phyloP scores from a whole-genome alignment of 1,140 invertebrate species.

The Tenebrio molitor region DNA sequence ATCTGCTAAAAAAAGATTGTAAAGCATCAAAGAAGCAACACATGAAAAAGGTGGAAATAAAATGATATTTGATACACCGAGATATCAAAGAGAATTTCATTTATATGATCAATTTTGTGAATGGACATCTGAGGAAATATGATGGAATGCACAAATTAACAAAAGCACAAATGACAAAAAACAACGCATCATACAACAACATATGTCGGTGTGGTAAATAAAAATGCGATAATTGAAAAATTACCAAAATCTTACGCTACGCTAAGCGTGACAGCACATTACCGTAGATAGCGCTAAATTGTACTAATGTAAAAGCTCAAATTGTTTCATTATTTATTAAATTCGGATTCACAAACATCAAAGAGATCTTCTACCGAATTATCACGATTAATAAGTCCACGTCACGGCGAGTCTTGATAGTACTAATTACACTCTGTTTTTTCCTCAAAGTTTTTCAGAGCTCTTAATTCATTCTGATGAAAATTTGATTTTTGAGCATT shows the following conservation, averaged over 20 bases:
- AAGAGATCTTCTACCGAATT: background rate
- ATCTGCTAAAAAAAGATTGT: conserved; percentile 5
- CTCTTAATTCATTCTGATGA: background rate
- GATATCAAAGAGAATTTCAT: conserved; percentile 4
- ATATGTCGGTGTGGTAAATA: too few species aligned
- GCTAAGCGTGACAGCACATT: conserved; percentile 1
- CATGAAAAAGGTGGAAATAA: conserved; percentile 7
- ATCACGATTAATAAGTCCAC: background rate
- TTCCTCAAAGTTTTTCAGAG: background rate
- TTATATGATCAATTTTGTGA: conserved; percentile 17
- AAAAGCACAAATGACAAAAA: background rate
- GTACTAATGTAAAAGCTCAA: too few species aligned
- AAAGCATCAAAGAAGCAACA: conserved; percentile 6
- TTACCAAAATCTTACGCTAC: background rate
- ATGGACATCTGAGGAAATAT: background rate
- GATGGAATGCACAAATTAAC: background rate
- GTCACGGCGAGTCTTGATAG: background rate
- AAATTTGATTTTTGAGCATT: conserved; percentile 8
- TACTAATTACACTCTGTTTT: background rate
- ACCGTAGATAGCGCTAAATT: too few species aligned
- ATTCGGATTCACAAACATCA: background rate
- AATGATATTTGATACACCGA: conserved; percentile 12
- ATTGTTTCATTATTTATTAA: too few species aligned
- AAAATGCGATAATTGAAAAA: background rate
- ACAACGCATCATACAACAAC: too few species aligned